Base-by-base conservation (phyloP, 2,888 invertebrate species). In the Xanthostigma xanthostigma region DNA sequence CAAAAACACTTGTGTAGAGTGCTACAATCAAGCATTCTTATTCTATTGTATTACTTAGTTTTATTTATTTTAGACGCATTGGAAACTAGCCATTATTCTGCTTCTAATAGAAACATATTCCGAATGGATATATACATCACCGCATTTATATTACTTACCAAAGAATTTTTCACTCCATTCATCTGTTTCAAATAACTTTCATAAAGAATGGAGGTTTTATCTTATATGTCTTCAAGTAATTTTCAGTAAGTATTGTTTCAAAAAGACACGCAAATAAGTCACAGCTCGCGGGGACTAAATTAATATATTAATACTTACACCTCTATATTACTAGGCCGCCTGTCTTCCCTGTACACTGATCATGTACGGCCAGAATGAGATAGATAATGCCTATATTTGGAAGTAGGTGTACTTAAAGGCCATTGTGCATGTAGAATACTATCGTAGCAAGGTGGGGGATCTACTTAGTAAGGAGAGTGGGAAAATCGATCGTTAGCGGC, bases 91-190 rank as follows among this genome's bases (percentile, higher is more conserved):
- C 9, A 71, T 91, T 10, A 76, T 92, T 27, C 68, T 91, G 42
- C 68, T 86, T 52, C 69, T 92, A 54, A 71, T 89, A 59, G 91
- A 92, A 66, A 84, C 91, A 0, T 91, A 88, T 61, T 77, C 79
- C 13, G 72, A 79, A 45, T 86, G 84, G 79, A 61, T 67, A 70
- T 71, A 44, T 14, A 14, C 38, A 62, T 40, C 42, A 12, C 17
- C 36, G 36, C 38, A 42, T 41, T 17, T 14, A 27, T 27, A 33
- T 9, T 27, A 13, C 38, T 38, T 41, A 38, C 13, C 37, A 14
- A 51, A 74, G 74, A 9, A 35, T 14, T 41, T 39, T 47, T 41
- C n/a, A 36, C 14, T 49, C 8, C 13, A 36, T 49, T 34, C 36
- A 27, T 33, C 45, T 37, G 35, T 35, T 40, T 36, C 33, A 36